Evolutionary conservation across 1,140 invertebrate genomes (phyloP).

Genomic region (Drosophila neocordata): DNA sequence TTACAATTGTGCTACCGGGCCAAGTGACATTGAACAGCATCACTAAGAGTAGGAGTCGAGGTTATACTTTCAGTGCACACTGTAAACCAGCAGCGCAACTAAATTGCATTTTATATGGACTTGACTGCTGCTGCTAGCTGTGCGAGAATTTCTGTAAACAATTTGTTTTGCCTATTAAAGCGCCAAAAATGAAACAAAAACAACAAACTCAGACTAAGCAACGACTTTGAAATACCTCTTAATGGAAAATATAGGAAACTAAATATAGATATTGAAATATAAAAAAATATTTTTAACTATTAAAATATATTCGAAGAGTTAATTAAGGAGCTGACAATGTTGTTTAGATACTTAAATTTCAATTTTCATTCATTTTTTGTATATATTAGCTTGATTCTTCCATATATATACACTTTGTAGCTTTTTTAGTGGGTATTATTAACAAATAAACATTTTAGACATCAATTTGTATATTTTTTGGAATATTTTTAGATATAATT

Average conservation of each 20-base stretch:
- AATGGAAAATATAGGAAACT: too few relatives aligned
- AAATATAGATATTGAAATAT: too few relatives aligned
- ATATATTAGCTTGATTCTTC: too few relatives aligned
- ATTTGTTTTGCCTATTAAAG: constrained; percentile 77
- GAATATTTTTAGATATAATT: constrained; percentile 22
- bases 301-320: too few relatives aligned
- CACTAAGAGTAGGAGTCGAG: constrained; percentile 16
- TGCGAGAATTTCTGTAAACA: constrained; percentile 68
- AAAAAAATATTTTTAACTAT: too few relatives aligned
- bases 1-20: constrained; percentile 72
- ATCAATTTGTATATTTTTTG: constrained; percentile 13
- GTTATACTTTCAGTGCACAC: constrained; percentile 15
- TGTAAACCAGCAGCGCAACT: constrained; percentile 62
- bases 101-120: constrained; percentile 68
- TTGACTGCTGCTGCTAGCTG: constrained; percentile 52
- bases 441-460: not conserved
- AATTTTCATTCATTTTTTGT: too few relatives aligned
- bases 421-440: not conserved
- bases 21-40: constrained; percentile 43
- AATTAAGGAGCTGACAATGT: too few relatives aligned
- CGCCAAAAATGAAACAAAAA: constrained; percentile 34
- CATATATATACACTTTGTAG: not conserved
- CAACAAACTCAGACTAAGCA: constrained; percentile 18
- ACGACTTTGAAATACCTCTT: not conserved
- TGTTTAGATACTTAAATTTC: too few relatives aligned